phyloP scores from a whole-genome alignment of 2,113 vertebrate species.

The Thalassarche chlororhynchos region DNA sequence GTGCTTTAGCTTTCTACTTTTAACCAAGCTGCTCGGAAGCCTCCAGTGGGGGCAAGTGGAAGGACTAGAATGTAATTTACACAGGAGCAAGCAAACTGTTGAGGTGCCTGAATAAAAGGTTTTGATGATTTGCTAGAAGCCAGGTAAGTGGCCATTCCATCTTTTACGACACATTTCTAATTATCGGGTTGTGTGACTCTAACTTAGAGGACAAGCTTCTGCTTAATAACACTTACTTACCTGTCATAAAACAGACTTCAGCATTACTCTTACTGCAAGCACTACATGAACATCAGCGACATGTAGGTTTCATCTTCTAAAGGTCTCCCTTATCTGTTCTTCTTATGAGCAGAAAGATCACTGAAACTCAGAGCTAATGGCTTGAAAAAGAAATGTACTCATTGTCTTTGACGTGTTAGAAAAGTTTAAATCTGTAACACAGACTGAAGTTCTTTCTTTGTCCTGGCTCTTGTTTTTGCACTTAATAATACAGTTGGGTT shows the following conservation, averaged over 20 bases:
- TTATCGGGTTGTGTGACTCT: background rate
- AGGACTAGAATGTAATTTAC: background rate
- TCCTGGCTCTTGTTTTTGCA: conserved; percentile 1
- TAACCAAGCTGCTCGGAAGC: background rate
- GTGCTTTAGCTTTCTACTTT: background rate
- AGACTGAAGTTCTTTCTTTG: background rate
- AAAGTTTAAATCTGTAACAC: background rate
- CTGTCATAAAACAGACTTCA: background rate
- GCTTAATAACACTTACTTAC: background rate
- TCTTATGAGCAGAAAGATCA: background rate
- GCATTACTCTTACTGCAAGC: background rate
- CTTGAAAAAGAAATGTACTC: background rate
- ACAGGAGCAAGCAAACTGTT: background rate
- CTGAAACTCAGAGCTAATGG: background rate
- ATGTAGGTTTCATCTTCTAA: background rate
- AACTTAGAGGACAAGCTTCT: background rate
- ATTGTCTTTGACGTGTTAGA: no score
- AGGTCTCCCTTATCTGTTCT: background rate
- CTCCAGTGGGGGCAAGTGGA: background rate
- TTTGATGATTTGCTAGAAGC: background rate
- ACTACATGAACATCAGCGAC: background rate
- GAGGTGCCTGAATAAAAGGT: background rate
- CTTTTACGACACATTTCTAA: background rate
- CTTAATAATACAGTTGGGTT: background rate
- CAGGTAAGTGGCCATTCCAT: background rate